Base-by-base conservation (phyloP, 1,140 invertebrate genomes). In the Choristoneura fumiferana region DNA sequence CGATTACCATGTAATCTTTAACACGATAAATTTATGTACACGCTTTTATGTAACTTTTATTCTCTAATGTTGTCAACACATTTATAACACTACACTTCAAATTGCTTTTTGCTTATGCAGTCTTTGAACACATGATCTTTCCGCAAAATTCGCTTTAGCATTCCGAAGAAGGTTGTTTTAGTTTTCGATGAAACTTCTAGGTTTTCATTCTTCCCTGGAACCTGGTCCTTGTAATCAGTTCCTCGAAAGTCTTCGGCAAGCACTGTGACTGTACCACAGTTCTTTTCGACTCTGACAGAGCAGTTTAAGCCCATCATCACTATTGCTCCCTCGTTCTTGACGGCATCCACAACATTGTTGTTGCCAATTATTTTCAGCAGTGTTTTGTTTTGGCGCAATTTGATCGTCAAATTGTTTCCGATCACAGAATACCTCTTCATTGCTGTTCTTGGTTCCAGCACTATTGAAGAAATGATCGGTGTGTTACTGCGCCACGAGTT, bases 371-470 rank as follows among this genome's bases (percentile, higher is more conserved):
- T 67, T 18, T 60, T 62, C 17, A 70, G 45, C 15, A 49, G 43
- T 17, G 58, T 52, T 9, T 29, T 17, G 38, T 70, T 70, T 34
- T 62, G 57, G 3, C 34, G 13, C 52, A 70, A 57, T 38, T 64
- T 58, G 34, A 70, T 60, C n/a, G 57, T 58, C 43, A 67, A 60
- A 60, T 67, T 70, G 49, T 62, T 64, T 2, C 62, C 64, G 3
- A 54, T 54, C 1, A 70, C 8, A 8, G 22, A 34, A 38, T 64
- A 67, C n/a, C 67, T 60, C 57, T 70, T 64, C 65, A 67, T 69
- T 15, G 29, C 60, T 5, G 8, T 62, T 5, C 5, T 15, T 4
- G 43, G 3, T 49, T 49, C 43, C 9, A 5, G 12, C 1, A 6
- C 8, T 10, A 49, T 29, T 6, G 10, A 10, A 17, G 3, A 37